phyloP scores from a whole-genome alignment of 2,113 vertebrate species.

The Myocastor coypus region DNA sequence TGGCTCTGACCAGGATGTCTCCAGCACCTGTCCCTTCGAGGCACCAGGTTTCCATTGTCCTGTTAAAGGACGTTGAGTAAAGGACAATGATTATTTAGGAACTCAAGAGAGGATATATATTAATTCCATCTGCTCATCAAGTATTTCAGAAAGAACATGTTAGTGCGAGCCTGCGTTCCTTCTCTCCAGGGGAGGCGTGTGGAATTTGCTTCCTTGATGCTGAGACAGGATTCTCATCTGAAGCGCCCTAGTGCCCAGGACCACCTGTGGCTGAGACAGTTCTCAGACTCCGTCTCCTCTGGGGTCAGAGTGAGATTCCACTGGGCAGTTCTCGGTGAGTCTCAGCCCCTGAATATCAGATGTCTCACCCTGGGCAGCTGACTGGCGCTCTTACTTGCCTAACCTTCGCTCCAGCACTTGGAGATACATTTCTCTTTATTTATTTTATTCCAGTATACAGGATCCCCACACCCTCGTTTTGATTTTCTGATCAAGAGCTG shows the following conservation, averaged over 20 bases:
- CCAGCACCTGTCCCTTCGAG: background rate
- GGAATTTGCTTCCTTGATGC: background rate
- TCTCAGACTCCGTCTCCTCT: background rate
- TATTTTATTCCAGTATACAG: background rate
- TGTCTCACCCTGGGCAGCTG: background rate
- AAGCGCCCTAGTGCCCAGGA: no score
- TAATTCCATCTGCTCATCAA: background rate
- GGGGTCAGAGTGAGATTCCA: no score
- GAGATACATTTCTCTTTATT: background rate
- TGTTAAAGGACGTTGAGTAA: conserved; percentile 32
- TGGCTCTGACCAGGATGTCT: background rate
- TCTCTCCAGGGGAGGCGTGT: background rate
- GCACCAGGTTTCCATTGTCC: background rate
- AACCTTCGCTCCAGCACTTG: background rate
- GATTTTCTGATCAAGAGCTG: background rate
- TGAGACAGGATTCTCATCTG: accelerated
- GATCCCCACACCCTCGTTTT: background rate
- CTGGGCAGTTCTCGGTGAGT: no score
- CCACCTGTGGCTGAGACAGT: no score
- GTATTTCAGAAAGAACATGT: conserved; percentile 1
- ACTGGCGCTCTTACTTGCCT: background rate
- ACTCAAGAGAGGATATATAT: background rate
- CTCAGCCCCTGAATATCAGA: background rate
- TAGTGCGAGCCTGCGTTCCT: background rate
- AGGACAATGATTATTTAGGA: background rate